phyloP scores from a whole-genome alignment of 2,888 invertebrate genomes.

The Lithophane leautieri region DNA sequence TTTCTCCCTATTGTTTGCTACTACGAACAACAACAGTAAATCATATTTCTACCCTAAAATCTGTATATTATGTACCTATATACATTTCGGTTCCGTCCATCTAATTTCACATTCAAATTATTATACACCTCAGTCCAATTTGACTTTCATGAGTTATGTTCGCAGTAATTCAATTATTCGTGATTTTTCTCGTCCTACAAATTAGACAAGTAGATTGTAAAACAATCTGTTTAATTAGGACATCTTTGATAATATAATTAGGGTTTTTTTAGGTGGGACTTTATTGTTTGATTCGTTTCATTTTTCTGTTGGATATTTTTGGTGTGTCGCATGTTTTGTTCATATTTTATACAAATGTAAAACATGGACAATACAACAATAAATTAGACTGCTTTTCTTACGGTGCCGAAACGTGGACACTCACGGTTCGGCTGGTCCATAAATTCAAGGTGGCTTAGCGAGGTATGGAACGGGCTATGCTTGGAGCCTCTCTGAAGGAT shows the following conservation, averaged over 20 bases:
- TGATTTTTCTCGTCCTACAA: conserved; percentile 55
- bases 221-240: conserved; percentile 65
- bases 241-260: conserved; percentile 60
- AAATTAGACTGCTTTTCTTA: too few relatives aligned
- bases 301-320: not conserved
- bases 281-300: conserved; percentile 47
- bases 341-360: too few relatives aligned
- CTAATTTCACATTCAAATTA: conserved; percentile 55
- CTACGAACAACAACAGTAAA: not conserved
- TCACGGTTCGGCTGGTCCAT: too few relatives aligned
- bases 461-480: too few relatives aligned
- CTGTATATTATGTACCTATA: not conserved
- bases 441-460: too few relatives aligned
- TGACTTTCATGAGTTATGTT: conserved; percentile 65
- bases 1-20: not conserved
- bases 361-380: too few relatives aligned
- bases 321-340: not conserved
- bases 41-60: not conserved
- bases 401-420: too few relatives aligned
- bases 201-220: conserved; percentile 54
- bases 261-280: conserved; percentile 38
- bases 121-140: conserved; percentile 61
- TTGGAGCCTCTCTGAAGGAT: too few relatives aligned
- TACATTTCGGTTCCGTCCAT: conserved; percentile 10
- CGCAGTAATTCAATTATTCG: conserved; percentile 56